Evolutionary conservation across 2,888 invertebrate genomes (phyloP), one percentile per base, ranked within the genome.

Genomic region (Apamea crenata): DNA sequence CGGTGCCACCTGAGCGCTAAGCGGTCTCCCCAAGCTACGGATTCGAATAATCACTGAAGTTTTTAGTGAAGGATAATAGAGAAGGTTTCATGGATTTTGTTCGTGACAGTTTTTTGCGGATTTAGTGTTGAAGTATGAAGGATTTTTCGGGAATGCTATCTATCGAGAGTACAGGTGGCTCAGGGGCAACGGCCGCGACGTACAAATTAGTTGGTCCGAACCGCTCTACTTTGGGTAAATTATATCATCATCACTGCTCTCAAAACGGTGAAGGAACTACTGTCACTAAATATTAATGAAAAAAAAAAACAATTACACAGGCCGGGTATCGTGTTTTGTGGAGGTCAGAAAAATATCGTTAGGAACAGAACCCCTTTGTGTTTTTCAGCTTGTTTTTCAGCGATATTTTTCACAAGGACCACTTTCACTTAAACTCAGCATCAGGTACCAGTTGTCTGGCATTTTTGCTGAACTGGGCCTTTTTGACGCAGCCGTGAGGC

Each of bases 1-100:
- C 76, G 61, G 67, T 73, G 68, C 56, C 88, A 88, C 87, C 89
- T 89, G 88, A 87, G 87, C 79, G 74, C 80, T 82, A 77, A 88
- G 83, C 86, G 85, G 85, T 80, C 75, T 77, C 56, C 50, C 76
- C 80, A 47, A 87, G 83, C 71, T 66, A 67, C 61, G 76, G 81
- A 86, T 87, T 83, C 72, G 53, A 89, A 82, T 86, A 84, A 88
- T 88, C 86, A 82, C 84, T 79, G 73, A 77, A 85, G 80, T 82
- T 87, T 88, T 89, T 87, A 81, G 63, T 61, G 73, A 66, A 71
- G 70, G 79, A 83, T 82, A 74, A 84, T 84, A 70, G 59, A 83
- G 74, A 72, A 40, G 5, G 32, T 75, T 65, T 76, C 61, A 63
- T 79, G 66, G 68, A 76, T 71, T 74, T 47, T 1, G 36, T 32